Evolutionary conservation across 2,888 invertebrate species (phyloP).

Genomic region (Polietes domitor): DNA sequence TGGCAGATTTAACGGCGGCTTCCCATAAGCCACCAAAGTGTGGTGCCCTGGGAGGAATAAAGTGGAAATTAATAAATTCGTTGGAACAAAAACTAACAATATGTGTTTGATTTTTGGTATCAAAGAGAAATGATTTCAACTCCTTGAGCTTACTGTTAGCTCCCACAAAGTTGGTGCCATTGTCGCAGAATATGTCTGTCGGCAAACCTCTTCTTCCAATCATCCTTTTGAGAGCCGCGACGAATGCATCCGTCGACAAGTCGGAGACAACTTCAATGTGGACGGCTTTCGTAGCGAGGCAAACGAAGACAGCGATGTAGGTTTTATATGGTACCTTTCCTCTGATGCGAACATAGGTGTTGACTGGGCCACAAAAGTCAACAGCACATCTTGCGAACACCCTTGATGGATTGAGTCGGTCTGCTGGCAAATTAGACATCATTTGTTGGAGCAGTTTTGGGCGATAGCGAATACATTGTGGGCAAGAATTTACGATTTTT

Average conservation of each 20-base stretch:
- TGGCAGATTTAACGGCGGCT: constrained; percentile 50
- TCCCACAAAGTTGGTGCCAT: constrained; percentile 55
- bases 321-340: constrained; percentile 56
- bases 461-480: constrained; percentile 38
- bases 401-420: constrained; percentile 29
- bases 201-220: constrained; percentile 44
- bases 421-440: constrained; percentile 32
- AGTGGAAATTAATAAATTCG: constrained; percentile 45
- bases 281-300: constrained; percentile 52
- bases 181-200: constrained; percentile 50
- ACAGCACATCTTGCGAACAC: constrained; percentile 45
- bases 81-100: constrained; percentile 38
- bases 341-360: constrained; percentile 51
- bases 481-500: constrained; percentile 33
- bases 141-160: constrained; percentile 17
- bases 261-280: constrained; percentile 44
- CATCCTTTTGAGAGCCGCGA: constrained; percentile 50
- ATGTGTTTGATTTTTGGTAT: background rate
- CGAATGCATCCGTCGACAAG: constrained; percentile 48
- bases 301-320: constrained; percentile 56
- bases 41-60: constrained; percentile 48
- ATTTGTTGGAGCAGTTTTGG: constrained; percentile 45
- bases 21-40: constrained; percentile 50
- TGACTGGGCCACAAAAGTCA: constrained; percentile 60
- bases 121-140: constrained; percentile 41